Conservation (phyloP, 1,140 invertebrate genomes). For the Adoxophyes honmai region DNA sequence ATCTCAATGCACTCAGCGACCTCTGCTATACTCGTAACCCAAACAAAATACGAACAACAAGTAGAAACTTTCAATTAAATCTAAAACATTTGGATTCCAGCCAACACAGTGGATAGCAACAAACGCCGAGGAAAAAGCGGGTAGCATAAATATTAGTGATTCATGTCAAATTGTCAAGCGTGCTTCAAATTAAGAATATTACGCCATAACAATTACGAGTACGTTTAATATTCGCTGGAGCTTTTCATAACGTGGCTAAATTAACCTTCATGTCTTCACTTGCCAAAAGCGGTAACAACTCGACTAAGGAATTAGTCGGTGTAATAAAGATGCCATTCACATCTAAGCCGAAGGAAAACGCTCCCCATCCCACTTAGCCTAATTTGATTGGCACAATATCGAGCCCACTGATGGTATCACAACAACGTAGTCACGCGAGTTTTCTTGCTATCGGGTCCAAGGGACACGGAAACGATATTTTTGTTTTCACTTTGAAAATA, state of each 20-base stretch:
- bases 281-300: not conserved
- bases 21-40: not conserved
- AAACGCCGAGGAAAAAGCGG: not conserved
- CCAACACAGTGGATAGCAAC: not conserved
- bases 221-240: not conserved
- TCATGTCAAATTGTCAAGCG: not conserved
- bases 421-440: constrained; percentile 5
- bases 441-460: not conserved
- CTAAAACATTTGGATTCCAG: constrained; percentile 7
- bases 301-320: constrained; percentile 1
- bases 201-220: constrained; percentile 4
- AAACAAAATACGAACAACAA: not conserved
- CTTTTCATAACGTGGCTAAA: constrained; percentile 6
- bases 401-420: constrained; percentile 6
- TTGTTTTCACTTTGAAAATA: not conserved
- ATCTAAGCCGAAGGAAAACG: constrained; percentile 5
- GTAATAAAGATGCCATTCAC: constrained; percentile 14
- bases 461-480: not conserved
- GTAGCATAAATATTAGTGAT: constrained; percentile 4
- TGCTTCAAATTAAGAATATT: not conserved
- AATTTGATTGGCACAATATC: constrained; percentile 14
- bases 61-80: constrained; percentile 10
- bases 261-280: constrained; percentile 8
- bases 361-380: constrained; percentile 5
- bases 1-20: not conserved